These are phyloP conservation scores for Rhodeus uyekii DNA, from an alignment of 2,797 vertebrate species.

Conservation along the genomic window DNA sequence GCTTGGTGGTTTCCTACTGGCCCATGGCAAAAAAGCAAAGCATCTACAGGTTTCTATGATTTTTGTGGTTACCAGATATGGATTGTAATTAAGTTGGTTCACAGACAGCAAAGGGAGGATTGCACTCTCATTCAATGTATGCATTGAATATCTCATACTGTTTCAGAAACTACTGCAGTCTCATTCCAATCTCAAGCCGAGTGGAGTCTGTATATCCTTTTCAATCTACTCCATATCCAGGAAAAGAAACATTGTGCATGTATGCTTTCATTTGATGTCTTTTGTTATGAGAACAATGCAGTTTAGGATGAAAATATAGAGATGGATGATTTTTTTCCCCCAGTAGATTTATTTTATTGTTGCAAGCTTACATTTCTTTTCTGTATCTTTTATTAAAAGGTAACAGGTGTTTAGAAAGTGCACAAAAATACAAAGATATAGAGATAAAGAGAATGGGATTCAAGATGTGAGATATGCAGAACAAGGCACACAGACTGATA, in stretches of 20 bases:
- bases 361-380: not conserved
- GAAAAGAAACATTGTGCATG: not conserved
- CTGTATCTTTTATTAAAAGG: not conserved
- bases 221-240: not conserved
- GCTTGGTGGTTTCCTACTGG: not conserved
- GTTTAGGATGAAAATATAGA: not conserved
- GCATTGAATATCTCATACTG: not conserved
- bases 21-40: not conserved
- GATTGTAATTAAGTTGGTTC: not conserved
- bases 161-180: not conserved
- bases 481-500: not conserved
- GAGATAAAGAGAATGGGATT: not conserved
- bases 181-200: not conserved
- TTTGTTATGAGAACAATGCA: not conserved
- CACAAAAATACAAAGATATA: constrained; percentile 6
- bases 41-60: not conserved
- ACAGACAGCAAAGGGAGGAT: not conserved
- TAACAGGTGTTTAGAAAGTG: not conserved
- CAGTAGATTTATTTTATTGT: not conserved
- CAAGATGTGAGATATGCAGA: not conserved
- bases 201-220: not conserved
- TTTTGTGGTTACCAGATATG: not conserved
- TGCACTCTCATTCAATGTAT: not conserved
- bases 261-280: not conserved
- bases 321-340: not conserved